Base-by-base conservation (phyloP, 2,888 invertebrate genomes). In the Hyalella azteca region DNA sequence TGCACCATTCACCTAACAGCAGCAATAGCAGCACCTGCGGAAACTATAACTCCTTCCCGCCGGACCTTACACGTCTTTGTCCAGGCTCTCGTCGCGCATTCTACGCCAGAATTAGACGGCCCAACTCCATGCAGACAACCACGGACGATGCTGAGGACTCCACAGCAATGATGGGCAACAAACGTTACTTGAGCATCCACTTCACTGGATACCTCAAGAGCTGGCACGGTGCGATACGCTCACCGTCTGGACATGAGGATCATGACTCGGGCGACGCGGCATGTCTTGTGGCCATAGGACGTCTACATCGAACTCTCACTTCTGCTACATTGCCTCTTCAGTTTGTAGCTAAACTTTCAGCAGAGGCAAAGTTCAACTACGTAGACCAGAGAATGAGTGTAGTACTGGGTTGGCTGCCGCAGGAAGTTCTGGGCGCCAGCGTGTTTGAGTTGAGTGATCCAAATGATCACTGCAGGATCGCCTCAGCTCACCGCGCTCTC, bases 201-300 rank as follows among this genome's bases (percentile, higher is more conserved):
- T 97, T 95, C 87, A 96, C 95, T 3, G 97, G 97, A 0, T 97
- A 96, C 87, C 89, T 97, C 50, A 97, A 97, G 87, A 94, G 96
- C 0, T 96, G 95, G 96, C 91, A 94, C 1, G 93, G 94, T 0
- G 91, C 93, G 0, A 95, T 94, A 88, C 90, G 93, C 76, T 91
- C 91, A 0, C 89, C 92, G 45, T 93, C 93, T 81, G 92, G 92
- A 81, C 93, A 92, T 73, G 90, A 85, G 7, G 88, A 91, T 54
- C 89, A 89, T 2, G 91, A 92, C 79, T 89, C 90, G 1, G 91
- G 92, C 87, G 94, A 92, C 88, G 88, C 95, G 82, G 94, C 95
- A 40, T 97, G 96, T 88, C 90, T 97, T 82, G 96, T 97, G 77
- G 96, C 96, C 0, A 92, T 97, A 60, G 96, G 94, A 3, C 90